Evolutionary conservation across 2,888 invertebrate genomes (phyloP).

Genomic region (Prosopocoilus inquinatus): DNA sequence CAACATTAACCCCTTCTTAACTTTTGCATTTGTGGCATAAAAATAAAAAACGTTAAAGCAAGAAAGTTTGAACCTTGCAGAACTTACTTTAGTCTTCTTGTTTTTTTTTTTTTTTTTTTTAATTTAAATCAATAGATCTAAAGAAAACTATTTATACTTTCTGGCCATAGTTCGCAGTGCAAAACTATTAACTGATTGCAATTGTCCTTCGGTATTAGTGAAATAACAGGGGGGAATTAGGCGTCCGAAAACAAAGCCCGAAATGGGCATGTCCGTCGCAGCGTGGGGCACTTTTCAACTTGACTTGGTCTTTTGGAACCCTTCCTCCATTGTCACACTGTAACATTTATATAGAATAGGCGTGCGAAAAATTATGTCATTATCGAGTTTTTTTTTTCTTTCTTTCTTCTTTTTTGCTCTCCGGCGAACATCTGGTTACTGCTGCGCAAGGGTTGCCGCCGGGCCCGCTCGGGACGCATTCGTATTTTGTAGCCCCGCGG

Average conservation of each 20-base stretch:
- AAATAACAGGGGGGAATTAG: neutral
- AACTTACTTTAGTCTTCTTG: too few relatives aligned
- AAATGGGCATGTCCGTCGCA: slow-evolving; percentile 1
- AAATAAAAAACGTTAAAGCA: too few relatives aligned
- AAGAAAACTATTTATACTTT: too few relatives aligned
- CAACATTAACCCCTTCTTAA: too few relatives aligned
- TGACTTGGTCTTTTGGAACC: slow-evolving; percentile 2
- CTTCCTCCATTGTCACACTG: slow-evolving; percentile 32
- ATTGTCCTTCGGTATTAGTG: too few relatives aligned
- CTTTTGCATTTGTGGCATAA: too few relatives aligned
- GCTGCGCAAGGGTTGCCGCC: slow-evolving; percentile 11
- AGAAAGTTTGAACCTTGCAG: too few relatives aligned
- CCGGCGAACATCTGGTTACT: slow-evolving; percentile 13
- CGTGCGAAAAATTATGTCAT: slow-evolving; percentile 45
- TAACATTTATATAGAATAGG: slow-evolving; percentile 41
- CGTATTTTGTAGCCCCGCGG: slow-evolving; percentile 33
- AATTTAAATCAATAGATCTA: too few relatives aligned
- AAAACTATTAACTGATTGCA: too few relatives aligned
- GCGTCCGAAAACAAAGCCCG: slow-evolving; percentile 1
- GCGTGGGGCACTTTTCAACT: slow-evolving; percentile 6
- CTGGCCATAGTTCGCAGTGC: too few relatives aligned
- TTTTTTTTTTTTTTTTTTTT: too few relatives aligned
- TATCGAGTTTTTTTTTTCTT: slow-evolving; percentile 37
- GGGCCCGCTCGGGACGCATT: slow-evolving; percentile 12
- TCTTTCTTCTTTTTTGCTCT: slow-evolving; percentile 9